These are phyloP conservation scores for Campodea augens DNA, from an alignment of 1,140 invertebrate species.

Conservation along the genomic window DNA sequence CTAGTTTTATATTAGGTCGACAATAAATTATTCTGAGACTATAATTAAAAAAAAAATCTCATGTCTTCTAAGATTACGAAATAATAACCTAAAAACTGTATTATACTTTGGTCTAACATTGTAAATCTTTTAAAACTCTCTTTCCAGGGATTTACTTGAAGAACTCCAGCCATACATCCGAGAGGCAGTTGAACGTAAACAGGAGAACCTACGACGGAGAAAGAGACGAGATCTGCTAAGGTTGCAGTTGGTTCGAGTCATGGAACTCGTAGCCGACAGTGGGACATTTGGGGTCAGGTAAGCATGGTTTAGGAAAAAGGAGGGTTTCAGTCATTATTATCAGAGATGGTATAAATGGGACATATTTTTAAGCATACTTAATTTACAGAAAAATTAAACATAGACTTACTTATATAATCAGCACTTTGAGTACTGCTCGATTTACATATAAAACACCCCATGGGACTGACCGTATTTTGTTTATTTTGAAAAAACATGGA, in stretches of 20 bases:
- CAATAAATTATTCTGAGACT: not conserved
- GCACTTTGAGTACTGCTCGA: too few species aligned
- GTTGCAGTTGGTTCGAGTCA: constrained; percentile 69
- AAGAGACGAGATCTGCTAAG: constrained; percentile 79
- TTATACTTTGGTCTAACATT: too few species aligned
- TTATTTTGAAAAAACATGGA: too few species aligned
- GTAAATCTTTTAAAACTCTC: constrained; percentile 8
- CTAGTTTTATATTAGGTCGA: not conserved
- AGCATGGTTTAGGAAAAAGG: constrained; percentile 15
- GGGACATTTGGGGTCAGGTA: constrained; percentile 78
- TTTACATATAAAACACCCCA: too few species aligned
- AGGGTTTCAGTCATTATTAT: constrained; percentile 8
- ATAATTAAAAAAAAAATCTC: constrained; percentile 7
- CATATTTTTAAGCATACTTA: too few species aligned
- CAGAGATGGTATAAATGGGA: too few species aligned
- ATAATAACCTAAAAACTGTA: not conserved
- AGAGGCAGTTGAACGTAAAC: constrained; percentile 92
- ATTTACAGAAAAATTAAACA: too few species aligned
- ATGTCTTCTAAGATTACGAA: not conserved
- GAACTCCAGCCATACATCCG: constrained; percentile 77
- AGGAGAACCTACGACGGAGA: constrained; percentile 83
- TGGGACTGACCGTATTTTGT: too few species aligned
- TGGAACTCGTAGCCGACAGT: constrained; percentile 80
- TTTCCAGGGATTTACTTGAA: constrained; percentile 78
- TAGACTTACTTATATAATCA: too few species aligned